Conservation (phyloP, 2,888 invertebrate species). For the Ectemnius lituratus region DNA sequence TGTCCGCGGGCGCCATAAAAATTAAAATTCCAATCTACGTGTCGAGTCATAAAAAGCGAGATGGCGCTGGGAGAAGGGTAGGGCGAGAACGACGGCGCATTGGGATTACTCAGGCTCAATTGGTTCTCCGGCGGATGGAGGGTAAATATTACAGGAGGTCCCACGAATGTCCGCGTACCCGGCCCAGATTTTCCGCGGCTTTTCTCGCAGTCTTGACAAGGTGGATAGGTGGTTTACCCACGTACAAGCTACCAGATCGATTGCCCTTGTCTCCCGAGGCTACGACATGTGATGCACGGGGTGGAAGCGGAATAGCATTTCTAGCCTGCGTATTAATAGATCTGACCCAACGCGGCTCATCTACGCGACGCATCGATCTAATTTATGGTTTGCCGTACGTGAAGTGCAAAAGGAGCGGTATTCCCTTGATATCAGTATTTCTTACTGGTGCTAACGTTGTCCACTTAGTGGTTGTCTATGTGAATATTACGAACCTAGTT, state of each 20-base stretch:
- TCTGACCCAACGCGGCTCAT: slow-evolving; percentile 43
- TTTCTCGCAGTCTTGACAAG: not conserved
- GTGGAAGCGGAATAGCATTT: slow-evolving; percentile 60
- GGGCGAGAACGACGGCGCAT: not conserved
- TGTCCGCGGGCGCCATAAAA: slow-evolving; percentile 20
- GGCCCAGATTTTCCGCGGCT: not conserved
- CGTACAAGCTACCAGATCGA: slow-evolving; percentile 64
- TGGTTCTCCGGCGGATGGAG: slow-evolving; percentile 20
- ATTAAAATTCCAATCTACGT: slow-evolving; percentile 29
- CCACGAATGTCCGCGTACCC: not conserved
- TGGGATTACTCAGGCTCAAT: slow-evolving; percentile 28
- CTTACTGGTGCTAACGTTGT: not conserved
- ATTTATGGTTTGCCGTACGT: slow-evolving; percentile 39
- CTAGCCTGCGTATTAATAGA: slow-evolving; percentile 65
- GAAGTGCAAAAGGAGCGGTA: not conserved
- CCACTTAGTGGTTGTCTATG: no score
- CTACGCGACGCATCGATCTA: slow-evolving; percentile 38
- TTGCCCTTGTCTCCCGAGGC: slow-evolving; percentile 68
- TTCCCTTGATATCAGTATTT: slow-evolving; percentile 7
- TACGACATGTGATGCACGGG: slow-evolving; percentile 34
- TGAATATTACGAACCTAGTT: no score
- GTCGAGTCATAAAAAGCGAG: not conserved
- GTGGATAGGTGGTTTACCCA: slow-evolving; percentile 32
- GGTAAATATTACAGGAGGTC: slow-evolving; percentile 48
- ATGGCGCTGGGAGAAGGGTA: not conserved